These are phyloP conservation scores for Entomobrya multifasciata DNA, from an alignment of 2,888 invertebrate species.

Conservation along the genomic window DNA sequence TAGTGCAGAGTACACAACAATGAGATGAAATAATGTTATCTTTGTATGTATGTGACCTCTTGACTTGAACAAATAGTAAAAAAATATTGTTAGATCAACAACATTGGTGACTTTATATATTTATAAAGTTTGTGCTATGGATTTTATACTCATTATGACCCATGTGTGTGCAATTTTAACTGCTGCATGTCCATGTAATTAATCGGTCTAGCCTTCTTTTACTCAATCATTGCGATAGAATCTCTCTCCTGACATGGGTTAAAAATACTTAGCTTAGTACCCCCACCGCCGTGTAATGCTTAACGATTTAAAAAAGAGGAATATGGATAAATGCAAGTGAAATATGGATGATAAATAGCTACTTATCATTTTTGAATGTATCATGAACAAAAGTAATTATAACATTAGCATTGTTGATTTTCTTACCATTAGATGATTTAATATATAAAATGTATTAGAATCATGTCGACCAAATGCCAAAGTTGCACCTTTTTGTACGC, in stretches of 20 bases:
- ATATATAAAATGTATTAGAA: slow-evolving; percentile 39
- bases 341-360: slow-evolving; percentile 29
- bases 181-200: slow-evolving; percentile 54
- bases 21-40: slow-evolving; percentile 53
- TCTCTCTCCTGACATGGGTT: slow-evolving; percentile 32
- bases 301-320: background rate
- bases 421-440: slow-evolving; percentile 47
- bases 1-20: slow-evolving; percentile 37
- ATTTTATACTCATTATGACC: background rate
- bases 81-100: slow-evolving; percentile 49
- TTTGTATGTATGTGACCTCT: slow-evolving; percentile 61
- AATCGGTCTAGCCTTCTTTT: slow-evolving; percentile 66
- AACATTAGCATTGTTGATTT: slow-evolving; percentile 58
- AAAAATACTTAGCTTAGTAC: slow-evolving; percentile 46
- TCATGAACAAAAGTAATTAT: slow-evolving; percentile 63
- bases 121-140: background rate
- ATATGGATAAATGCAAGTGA: background rate
- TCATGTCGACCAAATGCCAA: slow-evolving; percentile 8
- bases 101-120: slow-evolving; percentile 44
- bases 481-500: slow-evolving; percentile 7
- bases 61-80: slow-evolving; percentile 67
- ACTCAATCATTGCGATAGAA: slow-evolving; percentile 49
- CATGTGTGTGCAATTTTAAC: slow-evolving; percentile 29
- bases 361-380: slow-evolving; percentile 27
- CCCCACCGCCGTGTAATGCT: background rate